Base-by-base conservation (phyloP, 2,797 vertebrate genomes). In the Chaetodon trifasciatus region DNA sequence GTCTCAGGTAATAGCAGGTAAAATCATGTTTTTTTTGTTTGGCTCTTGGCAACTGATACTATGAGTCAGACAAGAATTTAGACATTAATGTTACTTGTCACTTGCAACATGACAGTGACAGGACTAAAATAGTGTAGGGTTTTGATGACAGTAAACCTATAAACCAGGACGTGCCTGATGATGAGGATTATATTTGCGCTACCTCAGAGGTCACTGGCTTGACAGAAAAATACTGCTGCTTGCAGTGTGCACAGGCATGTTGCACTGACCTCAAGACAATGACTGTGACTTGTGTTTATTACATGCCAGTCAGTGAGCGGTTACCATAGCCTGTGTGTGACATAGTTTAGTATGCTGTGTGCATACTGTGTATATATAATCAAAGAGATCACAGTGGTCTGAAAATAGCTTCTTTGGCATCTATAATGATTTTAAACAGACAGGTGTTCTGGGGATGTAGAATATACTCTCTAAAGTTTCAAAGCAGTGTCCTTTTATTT, bases 131-230 rank as follows among this genome's bases (percentile, higher is more conserved):
- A 15, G 11, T 40, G 65, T 53, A 3, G 2, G 40, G 12, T 42
- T 40, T 17, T 24, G 49, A 78, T 28, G 49, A 55, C 37, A 73
- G 72, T 8, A 39, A 65, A 73, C 74, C 64, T 55, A 37, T 66
- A 85, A 83, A 57, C 35, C 58, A 70, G 73, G 67, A 73, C 13
- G 13, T 8, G 58, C 50, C 44, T 15, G 57, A 74, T 70, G 72
- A 68, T 23, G 55, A 72, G 17, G 58, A 69, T 69, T 68, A 39
- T 61, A 49, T 65, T 74, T 66, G 28, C 50, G 32, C 23, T 62
- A 46, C 44, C 35, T 74, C 46, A 60, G 72, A 67, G 66, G 82
- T 83, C 55, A 78, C 40, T 40, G 62, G 24, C 60, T 70, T 74
- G 46, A 77, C 8, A 24, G 52, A 47, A 46, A 53, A 74, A 64